phyloP scores from a whole-genome alignment of 2,113 vertebrate genomes.

The Sardina pilchardus region DNA sequence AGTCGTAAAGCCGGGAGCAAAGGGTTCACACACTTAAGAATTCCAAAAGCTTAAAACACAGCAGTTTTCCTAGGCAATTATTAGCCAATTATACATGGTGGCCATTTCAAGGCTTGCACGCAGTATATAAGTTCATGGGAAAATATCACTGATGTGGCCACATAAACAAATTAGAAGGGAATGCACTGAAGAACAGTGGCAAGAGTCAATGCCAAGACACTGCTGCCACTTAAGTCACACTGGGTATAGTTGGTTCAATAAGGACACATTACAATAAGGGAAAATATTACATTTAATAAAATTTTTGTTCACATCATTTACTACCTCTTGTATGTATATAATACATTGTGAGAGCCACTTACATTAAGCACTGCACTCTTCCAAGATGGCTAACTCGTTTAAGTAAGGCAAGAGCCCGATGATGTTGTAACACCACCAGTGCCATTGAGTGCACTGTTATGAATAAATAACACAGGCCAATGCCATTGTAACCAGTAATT shows the following conservation, averaged over 20 bases:
- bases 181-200: background rate
- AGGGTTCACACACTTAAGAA: conserved; percentile 11
- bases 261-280: background rate
- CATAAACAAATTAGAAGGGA: background rate
- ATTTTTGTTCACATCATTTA: background rate
- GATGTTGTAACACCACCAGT: background rate
- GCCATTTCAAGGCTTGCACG: background rate
- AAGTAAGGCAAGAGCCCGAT: background rate
- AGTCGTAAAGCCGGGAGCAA: background rate
- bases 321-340: conserved; percentile 19
- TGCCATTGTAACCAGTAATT: background rate
- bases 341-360: conserved; percentile 23
- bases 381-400: background rate
- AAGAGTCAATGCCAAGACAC: background rate
- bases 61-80: background rate
- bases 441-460: background rate
- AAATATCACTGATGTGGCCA: background rate
- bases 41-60: conserved; percentile 6
- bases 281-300: conserved; percentile 43
- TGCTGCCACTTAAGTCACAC: background rate
- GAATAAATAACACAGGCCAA: background rate
- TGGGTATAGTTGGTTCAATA: background rate
- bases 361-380: background rate
- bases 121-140: conserved; percentile 19
- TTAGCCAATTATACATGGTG: conserved; percentile 8